phyloP scores from a whole-genome alignment of 1,140 invertebrate species.

The Phocides pigmalion region DNA sequence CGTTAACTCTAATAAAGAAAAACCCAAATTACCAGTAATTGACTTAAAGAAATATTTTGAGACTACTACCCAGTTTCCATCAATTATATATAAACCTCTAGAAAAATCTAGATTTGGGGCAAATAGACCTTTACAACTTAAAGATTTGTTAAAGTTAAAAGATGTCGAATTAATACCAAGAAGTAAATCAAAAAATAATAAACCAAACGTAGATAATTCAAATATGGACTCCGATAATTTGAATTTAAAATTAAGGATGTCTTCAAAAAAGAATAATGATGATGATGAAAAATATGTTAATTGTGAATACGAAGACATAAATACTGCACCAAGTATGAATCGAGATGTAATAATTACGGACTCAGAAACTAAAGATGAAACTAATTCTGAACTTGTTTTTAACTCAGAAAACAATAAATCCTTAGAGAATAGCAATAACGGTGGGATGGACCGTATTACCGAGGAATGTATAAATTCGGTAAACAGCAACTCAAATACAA shows the following conservation, averaged over 20 bases:
- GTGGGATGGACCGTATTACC: neutral
- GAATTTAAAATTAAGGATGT: conserved; percentile 30
- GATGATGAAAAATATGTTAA: conserved; percentile 17
- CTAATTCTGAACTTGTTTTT: neutral
- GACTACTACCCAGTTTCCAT: neutral
- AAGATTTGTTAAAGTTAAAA: conserved; percentile 43
- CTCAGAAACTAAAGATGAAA: neutral
- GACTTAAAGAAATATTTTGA: conserved; percentile 29
- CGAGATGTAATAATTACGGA: neutral
- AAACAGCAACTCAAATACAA: neutral
- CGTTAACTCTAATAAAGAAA: conserved; percentile 11
- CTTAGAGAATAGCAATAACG: neutral
- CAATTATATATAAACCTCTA: neutral
- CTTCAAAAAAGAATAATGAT: neutral
- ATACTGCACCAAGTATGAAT: conserved; percentile 2
- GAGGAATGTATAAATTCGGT: neutral
- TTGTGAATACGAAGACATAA: conserved; percentile 7
- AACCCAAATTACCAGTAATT: conserved; percentile 3
- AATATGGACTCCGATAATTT: neutral
- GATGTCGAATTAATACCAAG: conserved; percentile 41
- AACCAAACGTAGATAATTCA: conserved; percentile 1
- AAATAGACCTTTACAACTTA: conserved; percentile 29
- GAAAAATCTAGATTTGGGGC: conserved; percentile 11
- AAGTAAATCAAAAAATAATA: conserved; percentile 15
- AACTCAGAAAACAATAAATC: conserved; percentile 11